Conservation (phyloP, 1,140 invertebrate genomes). For the Chironomus tepperi region DNA sequence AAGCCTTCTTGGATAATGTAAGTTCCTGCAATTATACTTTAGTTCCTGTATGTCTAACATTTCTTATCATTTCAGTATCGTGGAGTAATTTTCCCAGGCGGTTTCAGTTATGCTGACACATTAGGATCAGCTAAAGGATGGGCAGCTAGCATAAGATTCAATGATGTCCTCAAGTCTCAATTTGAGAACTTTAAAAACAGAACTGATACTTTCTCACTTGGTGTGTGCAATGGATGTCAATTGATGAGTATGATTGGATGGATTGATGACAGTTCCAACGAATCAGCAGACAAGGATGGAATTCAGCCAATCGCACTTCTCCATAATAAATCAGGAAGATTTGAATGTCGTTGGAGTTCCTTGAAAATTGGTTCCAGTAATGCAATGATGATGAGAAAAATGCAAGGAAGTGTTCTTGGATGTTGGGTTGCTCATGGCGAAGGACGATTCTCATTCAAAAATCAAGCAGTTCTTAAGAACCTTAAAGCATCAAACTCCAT, state of each 20-base stretch:
- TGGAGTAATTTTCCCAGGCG: slow-evolving; percentile 91
- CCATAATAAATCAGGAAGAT: slow-evolving; percentile 78
- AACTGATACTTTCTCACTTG: slow-evolving; percentile 84
- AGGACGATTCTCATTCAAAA: slow-evolving; percentile 61
- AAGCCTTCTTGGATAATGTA: slow-evolving; percentile 55
- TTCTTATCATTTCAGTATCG: slow-evolving; percentile 49
- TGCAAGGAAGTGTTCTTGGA: slow-evolving; percentile 76
- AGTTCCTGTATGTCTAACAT: not conserved
- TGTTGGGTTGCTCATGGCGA: slow-evolving; percentile 98
- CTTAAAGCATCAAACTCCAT: slow-evolving; percentile 56
- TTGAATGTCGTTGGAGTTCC: slow-evolving; percentile 85
- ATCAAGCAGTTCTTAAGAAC: slow-evolving; percentile 44
- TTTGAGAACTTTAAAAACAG: slow-evolving; percentile 64
- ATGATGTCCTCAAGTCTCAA: slow-evolving; percentile 53
- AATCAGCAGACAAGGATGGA: slow-evolving; percentile 31
- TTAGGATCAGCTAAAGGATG: slow-evolving; percentile 95
- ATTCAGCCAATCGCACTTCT: slow-evolving; percentile 63
- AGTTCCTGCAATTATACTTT: not conserved
- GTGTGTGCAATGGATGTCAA: slow-evolving; percentile 97
- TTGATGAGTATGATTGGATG: slow-evolving; percentile 82
- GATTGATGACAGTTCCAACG: slow-evolving; percentile 44
- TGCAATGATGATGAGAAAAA: slow-evolving; percentile 78
- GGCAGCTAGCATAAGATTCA: slow-evolving; percentile 83
- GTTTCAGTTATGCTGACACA: slow-evolving; percentile 97
- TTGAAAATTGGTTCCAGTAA: slow-evolving; percentile 60